These are phyloP conservation scores for Chrysolophus pictus DNA, from an alignment of 2,797 vertebrate genomes.

Conservation along the genomic window DNA sequence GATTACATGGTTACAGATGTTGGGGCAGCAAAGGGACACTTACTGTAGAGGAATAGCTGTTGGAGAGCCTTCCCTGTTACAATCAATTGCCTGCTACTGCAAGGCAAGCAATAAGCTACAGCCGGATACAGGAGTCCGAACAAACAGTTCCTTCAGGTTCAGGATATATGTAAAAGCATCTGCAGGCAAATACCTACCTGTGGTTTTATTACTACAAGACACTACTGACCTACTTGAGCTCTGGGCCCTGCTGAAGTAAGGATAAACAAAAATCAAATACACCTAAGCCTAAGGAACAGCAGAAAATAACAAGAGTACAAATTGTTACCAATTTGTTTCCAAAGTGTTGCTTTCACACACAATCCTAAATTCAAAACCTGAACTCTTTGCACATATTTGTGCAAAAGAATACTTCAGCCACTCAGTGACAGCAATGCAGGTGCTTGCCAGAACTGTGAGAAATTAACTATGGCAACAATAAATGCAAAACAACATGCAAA, in stretches of 20 bases:
- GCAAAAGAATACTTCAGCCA: background rate
- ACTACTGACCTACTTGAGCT: background rate
- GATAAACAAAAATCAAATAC: background rate
- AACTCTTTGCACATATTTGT: background rate
- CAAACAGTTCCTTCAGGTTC: background rate
- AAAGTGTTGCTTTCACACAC: background rate
- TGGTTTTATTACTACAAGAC: background rate
- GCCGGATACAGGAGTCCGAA: background rate
- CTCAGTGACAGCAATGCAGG: no score
- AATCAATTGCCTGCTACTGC: background rate
- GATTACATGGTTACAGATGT: background rate
- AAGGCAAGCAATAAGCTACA: rapidly evolving
- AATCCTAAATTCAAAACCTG: background rate
- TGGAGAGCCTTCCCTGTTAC: background rate
- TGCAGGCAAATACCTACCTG: background rate
- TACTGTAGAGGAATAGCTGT: background rate
- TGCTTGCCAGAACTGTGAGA: background rate
- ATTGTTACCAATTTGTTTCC: rapidly evolving
- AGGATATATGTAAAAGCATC: background rate
- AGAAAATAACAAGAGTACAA: rapidly evolving
- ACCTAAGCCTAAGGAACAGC: background rate
- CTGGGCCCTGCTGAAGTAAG: background rate
- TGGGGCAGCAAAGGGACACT: background rate
- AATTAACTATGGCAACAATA: background rate
- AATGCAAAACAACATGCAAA: background rate